These are phyloP conservation scores for Acanthaster planci DNA, from an alignment of 35 echinoderm and acorn worm species.

Conservation along the genomic window DNA sequence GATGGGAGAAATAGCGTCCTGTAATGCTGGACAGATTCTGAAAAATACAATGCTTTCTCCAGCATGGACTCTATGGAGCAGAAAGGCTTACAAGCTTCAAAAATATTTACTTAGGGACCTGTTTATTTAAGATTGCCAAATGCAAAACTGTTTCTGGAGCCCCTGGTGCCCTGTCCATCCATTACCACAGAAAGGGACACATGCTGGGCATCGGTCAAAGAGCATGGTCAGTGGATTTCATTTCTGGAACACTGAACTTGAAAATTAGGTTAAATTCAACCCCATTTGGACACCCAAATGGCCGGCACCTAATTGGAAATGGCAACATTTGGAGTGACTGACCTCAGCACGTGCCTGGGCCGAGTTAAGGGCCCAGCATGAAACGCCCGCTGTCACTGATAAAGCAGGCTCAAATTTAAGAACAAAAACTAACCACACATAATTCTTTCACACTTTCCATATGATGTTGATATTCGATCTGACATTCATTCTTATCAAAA, in stretches of 20 bases:
- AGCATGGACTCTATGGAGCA: conserved; percentile 23
- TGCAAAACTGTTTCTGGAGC: neutral
- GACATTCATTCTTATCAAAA: too few species aligned
- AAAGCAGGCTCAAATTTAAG: too few species aligned
- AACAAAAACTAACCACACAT: too few species aligned
- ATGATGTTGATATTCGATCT: too few species aligned
- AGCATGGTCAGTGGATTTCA: neutral
- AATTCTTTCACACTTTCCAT: too few species aligned
- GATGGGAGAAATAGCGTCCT: too few species aligned
- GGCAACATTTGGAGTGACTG: conserved; percentile 27
- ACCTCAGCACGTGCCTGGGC: conserved; percentile 23
- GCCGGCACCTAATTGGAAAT: conserved; percentile 5
- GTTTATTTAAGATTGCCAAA: neutral
- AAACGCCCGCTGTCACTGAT: neutral
- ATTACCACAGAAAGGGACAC: neutral
- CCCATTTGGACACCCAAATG: neutral
- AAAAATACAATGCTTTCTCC: neutral
- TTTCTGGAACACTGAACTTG: conserved; percentile 14
- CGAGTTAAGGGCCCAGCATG: conserved; percentile 11
- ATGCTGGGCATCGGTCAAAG: conserved; percentile 1
- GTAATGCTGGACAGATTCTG: too few species aligned
- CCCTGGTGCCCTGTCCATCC: conserved; percentile 7
- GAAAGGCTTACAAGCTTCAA: conserved; percentile 13
- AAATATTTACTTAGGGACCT: conserved; percentile 12
- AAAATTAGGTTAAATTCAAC: conserved; percentile 24